Evolutionary conservation across 2,113 vertebrate genomes (phyloP), one percentile per base, ranked within the genome.

Genomic region (Saccopteryx bilineata): DNA sequence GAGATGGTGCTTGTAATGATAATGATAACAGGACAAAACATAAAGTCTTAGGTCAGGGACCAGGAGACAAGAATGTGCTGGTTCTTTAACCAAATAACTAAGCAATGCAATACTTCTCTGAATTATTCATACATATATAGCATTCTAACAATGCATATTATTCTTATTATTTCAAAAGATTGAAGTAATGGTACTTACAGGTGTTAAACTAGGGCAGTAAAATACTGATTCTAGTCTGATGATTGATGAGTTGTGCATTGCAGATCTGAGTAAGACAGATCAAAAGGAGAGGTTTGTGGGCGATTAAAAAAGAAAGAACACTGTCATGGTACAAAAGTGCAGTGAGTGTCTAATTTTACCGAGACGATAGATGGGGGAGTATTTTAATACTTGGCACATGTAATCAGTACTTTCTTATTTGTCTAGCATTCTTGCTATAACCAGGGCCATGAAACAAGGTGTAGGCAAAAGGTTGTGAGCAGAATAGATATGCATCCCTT

Each of bases 101-200:
- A 58, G 9, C 17, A 58, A 14, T 52, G 31, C 23, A 76, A 60
- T 3, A 12, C 9, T 60, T 68, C 24, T 88, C n/a, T 75, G 82
- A 82, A 74, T 83, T 75, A 66, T 68, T 60, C 17, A 69, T 61
- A 58, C 39, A 52, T 58, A 61, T 33, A 17, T 23, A 89, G 26
- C 9, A 76, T 78, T 78, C 12, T 54, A 69, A 78, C 63, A 61
- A 23, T 78, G 33, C 33, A 19, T 76, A 56, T 48, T 46, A 66
- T 82, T 50, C 83, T 88, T 60, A 65, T 89, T 33, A 61, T 46
- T 90, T 84, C 31, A 68, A 69, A 86, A 71, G 26, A 79, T 48
- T 76, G 19, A 9, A 1, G 12, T 83, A 50, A 68, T 76, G 28
- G 13, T 19, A 21, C 63, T 61, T 63, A 52, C n/a, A 69, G 10